Evolutionary conservation across 2,797 vertebrate species (phyloP).

Genomic region (Enteromius paludinosus): DNA sequence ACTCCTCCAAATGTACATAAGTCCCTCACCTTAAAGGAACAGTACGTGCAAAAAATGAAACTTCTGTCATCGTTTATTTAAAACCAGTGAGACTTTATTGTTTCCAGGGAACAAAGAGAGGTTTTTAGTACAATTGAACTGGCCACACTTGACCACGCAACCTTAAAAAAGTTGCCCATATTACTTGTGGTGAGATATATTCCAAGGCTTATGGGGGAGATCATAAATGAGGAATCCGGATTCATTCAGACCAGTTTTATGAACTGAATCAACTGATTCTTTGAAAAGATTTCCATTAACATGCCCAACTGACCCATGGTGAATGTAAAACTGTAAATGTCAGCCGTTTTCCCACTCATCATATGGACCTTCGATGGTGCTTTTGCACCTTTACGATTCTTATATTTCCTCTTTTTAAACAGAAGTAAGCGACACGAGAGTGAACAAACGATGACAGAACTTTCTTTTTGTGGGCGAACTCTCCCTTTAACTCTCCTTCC

Average conservation of each 20-base stretch:
- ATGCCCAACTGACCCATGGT: background rate
- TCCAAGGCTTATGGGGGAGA: background rate
- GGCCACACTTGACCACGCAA: background rate
- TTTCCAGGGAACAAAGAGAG: conserved; percentile 11
- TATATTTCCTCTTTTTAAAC: background rate
- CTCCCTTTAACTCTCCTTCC: conserved; percentile 40
- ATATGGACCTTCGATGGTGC: background rate
- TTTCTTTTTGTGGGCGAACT: conserved; percentile 14
- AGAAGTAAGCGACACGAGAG: background rate
- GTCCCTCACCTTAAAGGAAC: conserved; percentile 53
- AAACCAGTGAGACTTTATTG: background rate
- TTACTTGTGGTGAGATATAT: background rate
- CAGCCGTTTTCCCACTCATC: background rate
- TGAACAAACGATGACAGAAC: conserved; percentile 19
- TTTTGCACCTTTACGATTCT: background rate
- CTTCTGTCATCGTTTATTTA: conserved; percentile 14
- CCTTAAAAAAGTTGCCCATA: background rate
- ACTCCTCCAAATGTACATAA: conserved; percentile 56
- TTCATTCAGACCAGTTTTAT: background rate
- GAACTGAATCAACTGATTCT: background rate
- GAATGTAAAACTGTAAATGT: background rate
- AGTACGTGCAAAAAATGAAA: background rate
- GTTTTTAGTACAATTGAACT: background rate
- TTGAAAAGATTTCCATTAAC: background rate
- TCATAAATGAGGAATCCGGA: background rate